Evolutionary conservation across 1,140 invertebrate genomes (phyloP).

Genomic region (Brachionus manjavacas): DNA sequence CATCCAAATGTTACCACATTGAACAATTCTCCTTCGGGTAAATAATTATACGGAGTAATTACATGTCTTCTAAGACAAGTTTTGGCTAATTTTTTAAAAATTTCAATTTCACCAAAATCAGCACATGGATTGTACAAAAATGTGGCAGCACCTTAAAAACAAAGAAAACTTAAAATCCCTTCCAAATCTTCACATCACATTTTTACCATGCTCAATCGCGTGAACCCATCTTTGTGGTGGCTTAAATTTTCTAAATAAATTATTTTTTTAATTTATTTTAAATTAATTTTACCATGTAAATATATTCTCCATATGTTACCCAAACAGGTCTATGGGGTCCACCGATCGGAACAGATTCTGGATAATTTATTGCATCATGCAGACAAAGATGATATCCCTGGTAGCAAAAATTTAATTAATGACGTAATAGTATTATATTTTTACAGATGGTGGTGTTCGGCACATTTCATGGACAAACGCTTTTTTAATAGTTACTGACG

Average conservation of each 20-base stretch:
- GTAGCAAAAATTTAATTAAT: background rate
- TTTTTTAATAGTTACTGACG: background rate
- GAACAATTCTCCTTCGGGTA: slow-evolving; percentile 53
- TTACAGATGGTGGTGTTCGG: background rate
- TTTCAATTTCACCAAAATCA: slow-evolving; percentile 63
- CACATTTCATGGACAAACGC: background rate
- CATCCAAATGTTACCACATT: slow-evolving; percentile 37
- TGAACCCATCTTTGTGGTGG: slow-evolving; percentile 37
- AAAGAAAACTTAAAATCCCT: background rate
- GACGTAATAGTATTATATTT: background rate
- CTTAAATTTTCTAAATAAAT: background rate
- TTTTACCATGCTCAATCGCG: slow-evolving; percentile 27
- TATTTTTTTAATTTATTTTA: background rate
- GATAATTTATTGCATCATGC: background rate
- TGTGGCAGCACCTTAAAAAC: slow-evolving; percentile 65
- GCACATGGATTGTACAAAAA: slow-evolving; percentile 84
- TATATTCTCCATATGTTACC: slow-evolving; percentile 40
- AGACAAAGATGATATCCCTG: slow-evolving; percentile 30
- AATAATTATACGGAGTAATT: slow-evolving; percentile 68
- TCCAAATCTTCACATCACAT: background rate
- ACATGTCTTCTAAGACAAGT: slow-evolving; percentile 72
- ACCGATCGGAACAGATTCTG: slow-evolving; percentile 12
- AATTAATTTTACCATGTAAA: slow-evolving; percentile 16
- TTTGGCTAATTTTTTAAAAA: slow-evolving; percentile 64
- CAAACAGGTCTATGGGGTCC: slow-evolving; percentile 38